Conservation (phyloP, 2,797 vertebrate species). For the Darevskia mixta region DNA sequence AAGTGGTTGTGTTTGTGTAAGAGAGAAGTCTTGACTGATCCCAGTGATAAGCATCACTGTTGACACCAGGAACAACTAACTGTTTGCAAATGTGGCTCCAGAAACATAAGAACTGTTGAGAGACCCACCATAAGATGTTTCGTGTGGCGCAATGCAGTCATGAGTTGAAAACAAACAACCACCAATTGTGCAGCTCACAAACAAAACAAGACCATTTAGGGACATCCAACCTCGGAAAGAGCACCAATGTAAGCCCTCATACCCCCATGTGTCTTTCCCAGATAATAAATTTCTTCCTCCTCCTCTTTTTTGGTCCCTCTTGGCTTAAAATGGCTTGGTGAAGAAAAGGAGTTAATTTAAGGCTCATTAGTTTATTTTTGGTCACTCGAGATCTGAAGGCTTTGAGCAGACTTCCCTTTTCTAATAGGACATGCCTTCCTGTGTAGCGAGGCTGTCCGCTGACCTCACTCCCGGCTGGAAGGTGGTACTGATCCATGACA, state of each 20-base stretch:
- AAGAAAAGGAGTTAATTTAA: slow-evolving; percentile 81
- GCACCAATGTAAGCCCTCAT: slow-evolving; percentile 80
- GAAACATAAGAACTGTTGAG: slow-evolving; percentile 27
- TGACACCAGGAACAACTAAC: slow-evolving; percentile 22
- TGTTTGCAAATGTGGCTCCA: slow-evolving; percentile 14
- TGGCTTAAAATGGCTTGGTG: slow-evolving; percentile 71
- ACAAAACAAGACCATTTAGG: slow-evolving; percentile 72
- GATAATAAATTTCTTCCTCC: slow-evolving; percentile 83
- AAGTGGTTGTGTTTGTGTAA: slow-evolving; percentile 29
- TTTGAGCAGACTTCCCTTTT: slow-evolving; percentile 90
- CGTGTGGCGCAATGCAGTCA: slow-evolving; percentile 42
- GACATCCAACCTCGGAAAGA: slow-evolving; percentile 76
- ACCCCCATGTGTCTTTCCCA: slow-evolving; percentile 81
- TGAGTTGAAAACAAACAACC: slow-evolving; percentile 57
- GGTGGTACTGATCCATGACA: slow-evolving; percentile 86
- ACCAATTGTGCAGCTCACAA: slow-evolving; percentile 65
- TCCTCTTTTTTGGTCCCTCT: slow-evolving; percentile 26
- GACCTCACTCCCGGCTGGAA: slow-evolving; percentile 88
- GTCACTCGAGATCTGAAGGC: slow-evolving; percentile 81
- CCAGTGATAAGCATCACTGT: background rate
- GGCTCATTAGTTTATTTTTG: slow-evolving; percentile 87
- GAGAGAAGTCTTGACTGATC: slow-evolving; percentile 13
- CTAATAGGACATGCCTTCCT: slow-evolving; percentile 88
- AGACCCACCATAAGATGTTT: slow-evolving; percentile 53
- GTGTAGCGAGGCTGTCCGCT: slow-evolving; percentile 88